Conservation (phyloP, 2,888 invertebrate species). For the Shargacucullia verbasci region DNA sequence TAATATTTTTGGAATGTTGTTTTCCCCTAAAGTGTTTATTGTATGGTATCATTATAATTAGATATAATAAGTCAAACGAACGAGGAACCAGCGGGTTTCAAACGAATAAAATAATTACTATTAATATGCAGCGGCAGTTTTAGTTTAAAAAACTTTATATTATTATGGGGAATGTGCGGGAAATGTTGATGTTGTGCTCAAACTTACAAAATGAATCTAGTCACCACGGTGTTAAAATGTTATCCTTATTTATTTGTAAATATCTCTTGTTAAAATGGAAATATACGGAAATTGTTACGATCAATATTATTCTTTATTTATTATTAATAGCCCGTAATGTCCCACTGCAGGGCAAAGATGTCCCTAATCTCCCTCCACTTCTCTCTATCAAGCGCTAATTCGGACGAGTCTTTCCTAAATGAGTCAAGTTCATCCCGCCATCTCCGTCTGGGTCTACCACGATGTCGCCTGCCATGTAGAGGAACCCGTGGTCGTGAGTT, state of each 20-base stretch:
- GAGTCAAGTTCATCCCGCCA: too few relatives aligned
- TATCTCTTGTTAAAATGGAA: constrained; percentile 61
- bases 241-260: constrained; percentile 58
- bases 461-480: too few relatives aligned
- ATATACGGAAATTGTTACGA: constrained; percentile 50
- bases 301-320: constrained; percentile 14
- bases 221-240: constrained; percentile 64
- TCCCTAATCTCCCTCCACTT: too few relatives aligned
- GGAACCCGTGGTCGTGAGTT: too few relatives aligned
- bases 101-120: constrained; percentile 35
- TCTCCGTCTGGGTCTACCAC: too few relatives aligned
- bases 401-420: too few relatives aligned
- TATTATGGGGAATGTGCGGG: constrained; percentile 65
- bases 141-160: constrained; percentile 56
- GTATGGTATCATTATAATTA: constrained; percentile 74
- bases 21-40: constrained; percentile 58
- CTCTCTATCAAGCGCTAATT: too few relatives aligned
- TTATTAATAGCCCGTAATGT: too few relatives aligned
- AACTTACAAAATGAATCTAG: constrained; percentile 80
- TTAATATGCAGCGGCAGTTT: constrained; percentile 54
- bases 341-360: too few relatives aligned
- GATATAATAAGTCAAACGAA: constrained; percentile 61
- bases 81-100: constrained; percentile 63
- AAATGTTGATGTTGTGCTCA: constrained; percentile 65
- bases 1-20: constrained; percentile 69